Conservation (phyloP, 2,888 invertebrate species). For the Rugalucina vietnamica region DNA sequence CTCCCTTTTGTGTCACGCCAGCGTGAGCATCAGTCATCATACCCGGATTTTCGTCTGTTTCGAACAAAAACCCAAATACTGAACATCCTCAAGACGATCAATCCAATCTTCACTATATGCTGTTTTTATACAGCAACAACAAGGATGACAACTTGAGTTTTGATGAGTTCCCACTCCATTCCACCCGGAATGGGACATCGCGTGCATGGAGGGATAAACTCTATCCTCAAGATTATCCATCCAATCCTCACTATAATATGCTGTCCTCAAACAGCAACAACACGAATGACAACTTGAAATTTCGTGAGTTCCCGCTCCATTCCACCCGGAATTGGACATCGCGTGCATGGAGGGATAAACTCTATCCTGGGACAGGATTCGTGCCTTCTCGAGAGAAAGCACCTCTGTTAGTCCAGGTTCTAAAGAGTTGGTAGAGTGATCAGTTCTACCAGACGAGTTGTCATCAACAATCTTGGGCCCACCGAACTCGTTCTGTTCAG, state of each 20-base stretch:
- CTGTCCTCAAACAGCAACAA: too few relatives aligned
- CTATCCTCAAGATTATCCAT: too few relatives aligned
- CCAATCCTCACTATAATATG: too few relatives aligned
- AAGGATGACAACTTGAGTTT: neutral
- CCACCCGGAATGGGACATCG: too few relatives aligned
- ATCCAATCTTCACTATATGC: neutral
- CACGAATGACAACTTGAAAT: neutral
- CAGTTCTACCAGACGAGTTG: neutral
- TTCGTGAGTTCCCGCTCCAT: neutral
- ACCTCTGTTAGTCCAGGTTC: neutral
- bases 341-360: neutral
- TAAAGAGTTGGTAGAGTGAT: neutral
- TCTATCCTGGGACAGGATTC: neutral
- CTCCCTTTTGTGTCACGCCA: slow-evolving; percentile 7
- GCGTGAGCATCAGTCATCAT: slow-evolving; percentile 3
- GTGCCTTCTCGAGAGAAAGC: neutral
- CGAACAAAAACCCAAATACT: neutral
- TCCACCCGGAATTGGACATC: neutral
- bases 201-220: too few relatives aligned
- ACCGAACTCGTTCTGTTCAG: neutral
- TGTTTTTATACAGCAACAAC: neutral
- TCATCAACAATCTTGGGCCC: neutral
- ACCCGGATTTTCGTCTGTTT: neutral
- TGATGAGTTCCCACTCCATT: too few relatives aligned
- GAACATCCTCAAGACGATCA: neutral